phyloP scores from a whole-genome alignment of 2,797 vertebrate genomes.

The Rhinichthys osculus region DNA sequence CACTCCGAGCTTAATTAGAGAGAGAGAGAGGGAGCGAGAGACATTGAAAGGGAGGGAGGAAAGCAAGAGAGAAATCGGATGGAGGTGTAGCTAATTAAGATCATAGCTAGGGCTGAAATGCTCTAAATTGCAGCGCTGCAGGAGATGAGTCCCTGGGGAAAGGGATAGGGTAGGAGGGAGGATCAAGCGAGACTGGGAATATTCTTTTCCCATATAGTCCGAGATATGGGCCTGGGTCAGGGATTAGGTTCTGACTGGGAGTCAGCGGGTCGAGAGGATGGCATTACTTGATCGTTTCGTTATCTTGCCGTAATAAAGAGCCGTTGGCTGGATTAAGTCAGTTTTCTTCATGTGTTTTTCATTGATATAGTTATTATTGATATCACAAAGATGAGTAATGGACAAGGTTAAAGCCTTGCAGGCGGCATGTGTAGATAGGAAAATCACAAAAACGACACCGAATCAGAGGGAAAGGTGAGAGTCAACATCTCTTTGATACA shows the following conservation, averaged over 20 bases:
- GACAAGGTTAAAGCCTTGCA: constrained; percentile 24
- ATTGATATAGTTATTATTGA: constrained; percentile 45
- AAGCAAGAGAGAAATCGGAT: constrained; percentile 72
- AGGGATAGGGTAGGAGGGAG: constrained; percentile 31
- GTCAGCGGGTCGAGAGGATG: constrained; percentile 34
- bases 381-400: constrained; percentile 14
- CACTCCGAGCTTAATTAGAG: constrained; percentile 82
- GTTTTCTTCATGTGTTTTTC: constrained; percentile 43
- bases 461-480: constrained; percentile 22
- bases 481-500: constrained; percentile 18
- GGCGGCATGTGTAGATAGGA: background rate
- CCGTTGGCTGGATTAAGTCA: constrained; percentile 34
- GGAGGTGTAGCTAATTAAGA: constrained; percentile 86
- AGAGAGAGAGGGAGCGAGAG: constrained; percentile 56
- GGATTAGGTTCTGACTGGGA: constrained; percentile 39
- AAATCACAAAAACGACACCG: background rate
- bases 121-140: constrained; percentile 79
- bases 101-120: constrained; percentile 82
- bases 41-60: constrained; percentile 57
- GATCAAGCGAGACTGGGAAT: constrained; percentile 62
- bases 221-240: constrained; percentile 33
- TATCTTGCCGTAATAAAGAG: constrained; percentile 32
- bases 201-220: constrained; percentile 64
- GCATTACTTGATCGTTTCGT: constrained; percentile 20
- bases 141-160: constrained; percentile 74